Evolutionary conservation across 2,888 invertebrate species (phyloP).

Genomic region (Taphrorychus bicolor): DNA sequence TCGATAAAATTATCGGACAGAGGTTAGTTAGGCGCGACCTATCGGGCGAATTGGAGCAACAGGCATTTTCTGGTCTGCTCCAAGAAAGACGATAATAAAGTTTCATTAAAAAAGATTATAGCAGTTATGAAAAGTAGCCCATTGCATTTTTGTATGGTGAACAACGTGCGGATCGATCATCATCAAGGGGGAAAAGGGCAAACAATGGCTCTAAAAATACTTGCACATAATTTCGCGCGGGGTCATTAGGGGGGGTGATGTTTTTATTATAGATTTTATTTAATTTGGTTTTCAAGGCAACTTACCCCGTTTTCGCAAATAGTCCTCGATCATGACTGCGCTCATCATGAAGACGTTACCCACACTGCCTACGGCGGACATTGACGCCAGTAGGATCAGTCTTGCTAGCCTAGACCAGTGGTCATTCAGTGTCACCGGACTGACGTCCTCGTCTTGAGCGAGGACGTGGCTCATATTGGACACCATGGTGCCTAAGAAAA

Average conservation of each 20-base stretch:
- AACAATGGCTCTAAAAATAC: slow-evolving; percentile 5
- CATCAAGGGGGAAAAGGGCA: neutral
- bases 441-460: slow-evolving; percentile 58
- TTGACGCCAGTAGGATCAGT: slow-evolving; percentile 68
- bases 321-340: slow-evolving; percentile 75
- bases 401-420: slow-evolving; percentile 75
- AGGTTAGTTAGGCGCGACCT: neutral
- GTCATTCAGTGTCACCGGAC: slow-evolving; percentile 70
- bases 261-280: neutral
- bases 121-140: no score
- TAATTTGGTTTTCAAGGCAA: neutral
- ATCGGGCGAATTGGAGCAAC: neutral
- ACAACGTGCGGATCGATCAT: neutral
- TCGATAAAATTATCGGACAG: neutral
- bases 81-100: no score
- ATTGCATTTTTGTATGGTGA: neutral
- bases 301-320: slow-evolving; percentile 71
- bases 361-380: slow-evolving; percentile 72
- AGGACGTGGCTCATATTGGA: slow-evolving; percentile 44
- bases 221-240: neutral
- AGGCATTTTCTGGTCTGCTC: neutral
- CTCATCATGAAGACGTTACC: slow-evolving; percentile 82
- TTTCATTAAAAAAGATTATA: no score
- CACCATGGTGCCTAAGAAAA: slow-evolving; percentile 32
- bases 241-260: neutral